phyloP scores from a whole-genome alignment of 37 sponge, comb jelly and placozoan species.

The Cliona cf. orientalis region DNA sequence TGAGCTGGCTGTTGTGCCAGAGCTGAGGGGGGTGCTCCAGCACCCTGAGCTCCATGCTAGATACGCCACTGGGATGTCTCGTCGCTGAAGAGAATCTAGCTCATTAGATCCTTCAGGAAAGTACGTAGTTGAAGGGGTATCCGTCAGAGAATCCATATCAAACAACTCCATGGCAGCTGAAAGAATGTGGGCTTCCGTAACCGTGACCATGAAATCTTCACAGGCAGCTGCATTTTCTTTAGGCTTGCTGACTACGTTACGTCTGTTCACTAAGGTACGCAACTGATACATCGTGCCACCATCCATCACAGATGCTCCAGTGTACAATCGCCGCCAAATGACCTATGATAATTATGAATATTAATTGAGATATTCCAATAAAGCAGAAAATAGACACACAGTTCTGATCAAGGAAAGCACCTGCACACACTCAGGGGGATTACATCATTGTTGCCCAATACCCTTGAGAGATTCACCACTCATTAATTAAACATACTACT shows the following conservation, averaged over 20 bases:
- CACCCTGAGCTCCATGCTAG: no score
- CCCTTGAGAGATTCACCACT: no score
- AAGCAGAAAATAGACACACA: no score
- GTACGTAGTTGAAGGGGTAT: not conserved
- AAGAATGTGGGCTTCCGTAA: slow-evolving; percentile 13
- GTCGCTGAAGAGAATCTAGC: not conserved
- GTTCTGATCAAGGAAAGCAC: no score
- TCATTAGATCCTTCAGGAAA: not conserved
- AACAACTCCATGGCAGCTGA: slow-evolving; percentile 41
- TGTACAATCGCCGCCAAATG: slow-evolving; percentile 30
- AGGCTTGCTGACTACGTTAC: slow-evolving; percentile 22
- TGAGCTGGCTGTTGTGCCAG: no score
- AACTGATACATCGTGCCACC: slow-evolving; percentile 49
- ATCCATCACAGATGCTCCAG: slow-evolving; percentile 33
- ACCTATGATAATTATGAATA: no score
- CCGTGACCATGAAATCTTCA: slow-evolving; percentile 33
- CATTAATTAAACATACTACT: no score
- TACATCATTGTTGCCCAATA: no score
- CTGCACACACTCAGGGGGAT: no score
- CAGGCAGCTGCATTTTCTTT: slow-evolving; percentile 26
- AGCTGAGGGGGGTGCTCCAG: no score
- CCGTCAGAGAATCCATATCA: not conserved
- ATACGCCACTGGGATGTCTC: no score
- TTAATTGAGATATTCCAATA: no score
- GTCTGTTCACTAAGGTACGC: slow-evolving; percentile 44